These are phyloP conservation scores for Isaurus tuberculatus DNA, from an alignment of 92 coral and sea anemone genomes.

Conservation along the genomic window DNA sequence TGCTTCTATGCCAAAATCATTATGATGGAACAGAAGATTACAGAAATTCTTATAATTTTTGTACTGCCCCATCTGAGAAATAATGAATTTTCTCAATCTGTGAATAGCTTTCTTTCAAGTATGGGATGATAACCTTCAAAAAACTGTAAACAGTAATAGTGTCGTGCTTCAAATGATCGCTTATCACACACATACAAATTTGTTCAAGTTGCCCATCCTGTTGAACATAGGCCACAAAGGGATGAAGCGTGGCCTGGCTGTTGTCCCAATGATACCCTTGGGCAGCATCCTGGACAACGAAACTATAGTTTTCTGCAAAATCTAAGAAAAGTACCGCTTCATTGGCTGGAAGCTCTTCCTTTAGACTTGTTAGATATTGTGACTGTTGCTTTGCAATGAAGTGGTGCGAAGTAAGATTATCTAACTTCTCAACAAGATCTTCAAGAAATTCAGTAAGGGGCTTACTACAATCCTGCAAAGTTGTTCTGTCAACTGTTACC, in stretches of 20 bases:
- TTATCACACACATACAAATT: slow-evolving; percentile 33
- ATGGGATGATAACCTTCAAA: not conserved
- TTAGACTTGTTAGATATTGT: slow-evolving; percentile 16
- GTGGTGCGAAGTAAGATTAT: too few species aligned
- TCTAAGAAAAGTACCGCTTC: slow-evolving; percentile 37
- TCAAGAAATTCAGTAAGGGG: too few species aligned
- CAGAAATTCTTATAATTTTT: slow-evolving; percentile 47
- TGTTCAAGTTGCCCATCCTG: slow-evolving; percentile 36
- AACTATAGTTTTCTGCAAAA: too few species aligned
- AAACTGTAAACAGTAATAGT: slow-evolving; percentile 36
- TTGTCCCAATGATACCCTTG: slow-evolving; percentile 46
- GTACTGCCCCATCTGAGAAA: slow-evolving; percentile 45
- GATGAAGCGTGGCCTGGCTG: slow-evolving; percentile 46
- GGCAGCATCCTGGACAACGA: slow-evolving; percentile 46
- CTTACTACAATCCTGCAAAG: too few species aligned
- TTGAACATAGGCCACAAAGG: slow-evolving; percentile 38
- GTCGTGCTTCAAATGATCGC: slow-evolving; percentile 36
- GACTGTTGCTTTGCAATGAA: slow-evolving; percentile 44
- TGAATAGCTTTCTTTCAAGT: slow-evolving; percentile 22
- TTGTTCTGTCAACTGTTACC: too few species aligned
- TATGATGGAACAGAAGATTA: slow-evolving; percentile 5
- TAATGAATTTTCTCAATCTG: slow-evolving; percentile 31
- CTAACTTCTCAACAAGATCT: too few species aligned
- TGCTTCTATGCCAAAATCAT: slow-evolving; percentile 43
- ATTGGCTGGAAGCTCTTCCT: slow-evolving; percentile 29